Percentiles rank a stretch among this genome's conserved stretches.
Conservation (phyloP, 2,797 vertebrate genomes). For the Dicrostonyx torquatus region DNA sequence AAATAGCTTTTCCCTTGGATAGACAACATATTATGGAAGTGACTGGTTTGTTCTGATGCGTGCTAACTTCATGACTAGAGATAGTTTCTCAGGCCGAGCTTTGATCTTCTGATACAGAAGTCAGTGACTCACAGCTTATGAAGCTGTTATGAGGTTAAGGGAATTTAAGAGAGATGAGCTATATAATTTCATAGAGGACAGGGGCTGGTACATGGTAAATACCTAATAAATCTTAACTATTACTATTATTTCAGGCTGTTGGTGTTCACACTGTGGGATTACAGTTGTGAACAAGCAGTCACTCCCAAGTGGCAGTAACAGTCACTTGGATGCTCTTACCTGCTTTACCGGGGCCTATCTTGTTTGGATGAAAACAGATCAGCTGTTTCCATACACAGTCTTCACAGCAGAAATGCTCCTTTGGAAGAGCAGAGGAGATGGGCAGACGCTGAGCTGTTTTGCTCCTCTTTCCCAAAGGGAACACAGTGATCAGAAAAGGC, state of each 20-base stretch:
- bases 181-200: background rate
- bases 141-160: background rate
- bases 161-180: slow-evolving; percentile 45
- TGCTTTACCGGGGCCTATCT: background rate
- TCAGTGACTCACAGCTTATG: slow-evolving; percentile 26
- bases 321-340: background rate
- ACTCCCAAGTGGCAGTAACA: slow-evolving; percentile 6
- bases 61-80: slow-evolving; percentile 23
- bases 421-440: background rate
- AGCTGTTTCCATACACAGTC: background rate
- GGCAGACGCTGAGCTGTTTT: too few species aligned
- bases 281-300: background rate
- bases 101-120: slow-evolving; percentile 37
- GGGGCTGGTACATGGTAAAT: slow-evolving; percentile 12
- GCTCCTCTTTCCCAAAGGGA: background rate
- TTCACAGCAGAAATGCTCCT: background rate
- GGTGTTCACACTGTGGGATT: background rate
- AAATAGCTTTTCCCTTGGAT: slow-evolving; percentile 35
- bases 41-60: background rate
- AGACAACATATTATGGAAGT: background rate
- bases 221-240: background rate
- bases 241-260: slow-evolving; percentile 33
- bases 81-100: slow-evolving; percentile 20
- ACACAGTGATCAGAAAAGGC: background rate
- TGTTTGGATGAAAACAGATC: background rate